Base-by-base conservation (phyloP, 92 coral and sea anemone species). In the Zoanthus gigantus region DNA sequence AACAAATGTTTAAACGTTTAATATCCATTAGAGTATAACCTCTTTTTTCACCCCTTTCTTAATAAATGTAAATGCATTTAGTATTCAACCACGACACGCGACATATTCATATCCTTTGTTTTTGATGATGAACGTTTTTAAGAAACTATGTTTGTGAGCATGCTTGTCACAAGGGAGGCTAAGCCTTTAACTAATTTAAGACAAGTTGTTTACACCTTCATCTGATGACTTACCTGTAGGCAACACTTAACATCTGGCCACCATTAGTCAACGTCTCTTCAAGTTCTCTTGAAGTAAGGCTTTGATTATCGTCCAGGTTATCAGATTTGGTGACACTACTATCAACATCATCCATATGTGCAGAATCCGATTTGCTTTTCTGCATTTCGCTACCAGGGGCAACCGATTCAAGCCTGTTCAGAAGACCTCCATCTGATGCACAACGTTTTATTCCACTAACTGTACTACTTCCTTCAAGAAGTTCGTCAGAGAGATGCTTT, bases 281-380 rank as follows among this genome's bases (percentile, higher is more conserved):
- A 42, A 45, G 76, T 50, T 81, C 85, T 15, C 28, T 81, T 45
- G 76, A 46, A 3, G 46, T 3, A 81, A 81, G 45, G 67, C 82
- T 77, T 5, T 52, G 1, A 28, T 77, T 66, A 30, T 77, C 82
- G 15, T 77, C 82, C 31, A 63, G 15, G 82, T 30, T 54, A 34
- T 77, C 68, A 10, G 82, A 77, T 18, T 31, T 77, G 31, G 82
- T 53, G 13, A 32, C 45, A 48, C 53, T 54, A 54, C 82, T 77
- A 44, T 52, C 67, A 77, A 30, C 34, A 44, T 53, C 82, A 13
- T 47, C 85, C 5, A 81, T 66, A 7, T 23, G 46, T 44, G 32
- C 16, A 46, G 85, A 81, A n/a, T 65, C 85, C 10, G 85, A 81
- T 63, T 81, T 81, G 74, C 85, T 81, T 81, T 81, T 81, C 76